Conservation (phyloP, 2,113 vertebrate genomes). For the Pavo muticus region DNA sequence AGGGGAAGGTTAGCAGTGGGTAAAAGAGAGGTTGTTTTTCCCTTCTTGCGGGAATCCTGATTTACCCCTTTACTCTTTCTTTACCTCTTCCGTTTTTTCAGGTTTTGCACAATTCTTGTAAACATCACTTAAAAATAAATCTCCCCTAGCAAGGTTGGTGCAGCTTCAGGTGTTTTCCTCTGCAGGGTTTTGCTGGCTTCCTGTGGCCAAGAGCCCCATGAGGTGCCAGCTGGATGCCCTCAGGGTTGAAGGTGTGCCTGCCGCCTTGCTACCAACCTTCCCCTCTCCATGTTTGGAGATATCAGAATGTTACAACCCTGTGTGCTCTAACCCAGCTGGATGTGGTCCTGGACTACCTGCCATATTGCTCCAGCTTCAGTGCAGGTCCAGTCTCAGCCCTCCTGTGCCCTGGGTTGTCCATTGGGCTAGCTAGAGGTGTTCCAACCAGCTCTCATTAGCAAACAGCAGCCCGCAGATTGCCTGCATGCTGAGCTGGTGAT, state of each 20-base stretch:
- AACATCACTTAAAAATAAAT: conserved; percentile 61
- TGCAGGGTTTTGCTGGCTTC: conserved; percentile 19
- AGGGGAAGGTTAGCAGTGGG: not conserved
- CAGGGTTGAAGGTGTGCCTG: not conserved
- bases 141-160: conserved; percentile 39
- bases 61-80: conserved; percentile 37
- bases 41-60: not conserved
- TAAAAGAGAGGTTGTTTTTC: not conserved
- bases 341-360: not conserved
- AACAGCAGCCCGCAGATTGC: not conserved
- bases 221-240: not conserved
- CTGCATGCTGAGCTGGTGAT: not conserved
- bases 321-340: not conserved
- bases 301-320: not conserved
- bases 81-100: conserved; percentile 62
- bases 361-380: not conserved
- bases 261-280: not conserved
- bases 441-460: not conserved
- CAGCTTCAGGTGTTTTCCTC: conserved; percentile 61
- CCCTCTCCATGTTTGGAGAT: not conserved
- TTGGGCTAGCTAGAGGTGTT: not conserved
- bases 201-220: not conserved
- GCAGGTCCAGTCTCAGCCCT: not conserved
- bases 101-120: conserved; percentile 67
- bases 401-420: not conserved